These are phyloP conservation scores for Xiphydria camelus DNA, from an alignment of 2,888 invertebrate species.

Conservation along the genomic window DNA sequence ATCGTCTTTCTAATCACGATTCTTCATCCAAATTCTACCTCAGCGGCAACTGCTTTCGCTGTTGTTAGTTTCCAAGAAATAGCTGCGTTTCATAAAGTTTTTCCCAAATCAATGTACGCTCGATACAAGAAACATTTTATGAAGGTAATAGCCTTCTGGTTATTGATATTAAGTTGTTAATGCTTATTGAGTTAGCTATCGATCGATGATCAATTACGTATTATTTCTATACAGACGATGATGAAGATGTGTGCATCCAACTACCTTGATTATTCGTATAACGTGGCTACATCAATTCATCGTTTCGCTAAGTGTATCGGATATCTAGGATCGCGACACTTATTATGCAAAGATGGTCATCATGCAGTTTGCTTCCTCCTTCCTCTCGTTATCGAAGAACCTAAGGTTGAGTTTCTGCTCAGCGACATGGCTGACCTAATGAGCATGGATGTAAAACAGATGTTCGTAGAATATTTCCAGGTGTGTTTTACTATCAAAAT, in stretches of 20 bases:
- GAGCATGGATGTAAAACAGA: conserved; percentile 64
- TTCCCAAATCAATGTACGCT: conserved; percentile 65
- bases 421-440: conserved; percentile 67
- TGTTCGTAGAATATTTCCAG: conserved; percentile 64
- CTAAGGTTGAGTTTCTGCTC: conserved; percentile 65
- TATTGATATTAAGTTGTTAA: conserved; percentile 4
- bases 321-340: conserved; percentile 70
- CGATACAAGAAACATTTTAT: conserved; percentile 65
- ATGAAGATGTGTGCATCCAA: conserved; percentile 66
- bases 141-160: conserved; percentile 46
- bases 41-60: conserved; percentile 61
- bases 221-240: conserved; percentile 58
- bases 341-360: conserved; percentile 70
- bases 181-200: not conserved
- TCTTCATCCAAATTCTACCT: conserved; percentile 62
- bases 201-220: not conserved
- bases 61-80: conserved; percentile 63
- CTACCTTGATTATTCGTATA: conserved; percentile 61
- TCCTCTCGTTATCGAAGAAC: conserved; percentile 63
- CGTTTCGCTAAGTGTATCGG: conserved; percentile 71
- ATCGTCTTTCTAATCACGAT: conserved; percentile 65
- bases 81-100: conserved; percentile 61
- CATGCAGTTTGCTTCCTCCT: conserved; percentile 69
- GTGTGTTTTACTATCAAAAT: conserved; percentile 27
- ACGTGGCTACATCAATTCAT: conserved; percentile 64